Conservation (phyloP, 2,797 vertebrate species). For the Acanthiza pusilla region DNA sequence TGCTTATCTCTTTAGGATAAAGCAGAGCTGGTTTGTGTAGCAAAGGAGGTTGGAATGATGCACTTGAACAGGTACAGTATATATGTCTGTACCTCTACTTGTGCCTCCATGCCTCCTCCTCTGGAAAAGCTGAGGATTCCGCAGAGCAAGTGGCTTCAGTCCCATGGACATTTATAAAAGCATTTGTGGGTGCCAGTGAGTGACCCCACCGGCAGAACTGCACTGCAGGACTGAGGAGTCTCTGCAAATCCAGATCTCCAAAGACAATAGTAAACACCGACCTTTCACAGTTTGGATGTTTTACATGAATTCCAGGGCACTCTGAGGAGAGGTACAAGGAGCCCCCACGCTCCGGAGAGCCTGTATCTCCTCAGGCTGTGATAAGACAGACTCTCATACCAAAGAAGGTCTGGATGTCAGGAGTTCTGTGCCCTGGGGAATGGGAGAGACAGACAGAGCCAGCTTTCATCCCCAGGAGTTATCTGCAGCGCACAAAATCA, state of each 20-base stretch:
- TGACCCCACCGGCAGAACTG: neutral
- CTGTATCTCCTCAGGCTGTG: neutral
- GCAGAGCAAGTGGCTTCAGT: neutral
- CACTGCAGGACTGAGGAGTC: neutral
- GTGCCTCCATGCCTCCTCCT: neutral
- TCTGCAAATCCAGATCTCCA: neutral
- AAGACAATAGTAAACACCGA: neutral
- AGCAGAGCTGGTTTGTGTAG: neutral
- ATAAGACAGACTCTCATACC: constrained; percentile 42
- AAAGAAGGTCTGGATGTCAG: constrained; percentile 53
- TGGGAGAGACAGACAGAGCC: neutral
- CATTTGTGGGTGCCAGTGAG: neutral
- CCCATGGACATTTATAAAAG: neutral
- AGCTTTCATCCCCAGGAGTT: neutral
- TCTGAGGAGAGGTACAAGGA: constrained; percentile 11
- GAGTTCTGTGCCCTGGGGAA: neutral
- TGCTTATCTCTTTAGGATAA: neutral
- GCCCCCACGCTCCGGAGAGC: neutral
- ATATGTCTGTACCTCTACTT: neutral
- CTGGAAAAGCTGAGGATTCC: neutral
- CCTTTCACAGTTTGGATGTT: neutral
- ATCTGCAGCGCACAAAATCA: neutral
- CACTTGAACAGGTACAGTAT: neutral
- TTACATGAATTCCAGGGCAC: neutral
- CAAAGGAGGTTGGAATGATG: neutral